Conservation (phyloP, 1,140 invertebrate genomes). For the Colletes gigas region DNA sequence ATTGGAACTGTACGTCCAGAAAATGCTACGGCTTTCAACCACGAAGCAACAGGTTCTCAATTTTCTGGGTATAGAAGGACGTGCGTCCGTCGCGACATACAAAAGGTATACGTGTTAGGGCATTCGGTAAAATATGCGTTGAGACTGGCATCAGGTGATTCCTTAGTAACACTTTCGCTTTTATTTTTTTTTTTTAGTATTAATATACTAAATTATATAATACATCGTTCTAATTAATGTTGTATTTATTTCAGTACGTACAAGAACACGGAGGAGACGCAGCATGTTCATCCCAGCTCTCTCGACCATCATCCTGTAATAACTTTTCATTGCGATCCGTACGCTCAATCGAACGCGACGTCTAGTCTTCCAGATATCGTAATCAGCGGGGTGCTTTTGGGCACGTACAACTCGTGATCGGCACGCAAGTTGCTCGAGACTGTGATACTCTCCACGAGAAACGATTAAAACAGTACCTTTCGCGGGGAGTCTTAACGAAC, state of each 20-base stretch:
- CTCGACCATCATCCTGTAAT: conserved; percentile 78
- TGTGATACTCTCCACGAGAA: background rate
- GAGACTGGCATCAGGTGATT: too few species aligned
- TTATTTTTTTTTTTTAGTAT: background rate
- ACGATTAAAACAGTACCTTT: background rate
- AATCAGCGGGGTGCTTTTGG: conserved; percentile 80
- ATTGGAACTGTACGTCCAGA: conserved; percentile 83
- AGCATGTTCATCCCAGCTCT: conserved; percentile 47
- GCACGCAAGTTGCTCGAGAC: background rate
- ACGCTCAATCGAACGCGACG: conserved; percentile 67
- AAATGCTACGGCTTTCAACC: conserved; percentile 78
- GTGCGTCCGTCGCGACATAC: conserved; percentile 54
- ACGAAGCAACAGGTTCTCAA: conserved; percentile 79
- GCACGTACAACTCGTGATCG: conserved; percentile 74
- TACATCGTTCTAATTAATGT: background rate
- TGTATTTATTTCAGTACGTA: conserved; percentile 55
- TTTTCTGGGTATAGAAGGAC: conserved; percentile 76
- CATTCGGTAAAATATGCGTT: background rate
- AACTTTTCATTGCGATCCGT: conserved; percentile 77
- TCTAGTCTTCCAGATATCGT: conserved; percentile 81
- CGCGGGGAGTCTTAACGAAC: background rate
- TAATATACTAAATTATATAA: background rate
- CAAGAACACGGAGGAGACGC: conserved; percentile 55
- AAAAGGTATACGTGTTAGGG: conserved; percentile 65
- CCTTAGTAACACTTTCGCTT: too few species aligned